Conservation (phyloP, 35 echinoderm and acorn worm genomes). For the Ptychodera flava region DNA sequence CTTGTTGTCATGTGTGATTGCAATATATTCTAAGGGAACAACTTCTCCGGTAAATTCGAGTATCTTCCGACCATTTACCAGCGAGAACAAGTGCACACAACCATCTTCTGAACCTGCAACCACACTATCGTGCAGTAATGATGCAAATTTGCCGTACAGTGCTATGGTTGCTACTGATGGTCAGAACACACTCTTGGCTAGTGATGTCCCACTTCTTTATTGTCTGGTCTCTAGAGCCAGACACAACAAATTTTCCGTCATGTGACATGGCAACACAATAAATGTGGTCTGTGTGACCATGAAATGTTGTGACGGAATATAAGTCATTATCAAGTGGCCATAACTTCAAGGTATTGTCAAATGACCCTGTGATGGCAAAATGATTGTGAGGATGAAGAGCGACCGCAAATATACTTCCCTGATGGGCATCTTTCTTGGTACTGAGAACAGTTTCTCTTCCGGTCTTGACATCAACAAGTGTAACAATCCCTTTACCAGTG, state of each 20-base stretch:
- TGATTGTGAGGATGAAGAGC: not conserved
- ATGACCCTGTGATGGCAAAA: not conserved
- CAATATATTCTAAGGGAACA: too few relatives aligned
- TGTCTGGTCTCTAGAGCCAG: not conserved
- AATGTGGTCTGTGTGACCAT: not conserved
- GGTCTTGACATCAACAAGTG: not conserved
- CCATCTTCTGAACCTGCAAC: not conserved
- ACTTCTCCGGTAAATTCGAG: too few relatives aligned
- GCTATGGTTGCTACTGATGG: not conserved
- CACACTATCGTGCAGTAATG: not conserved
- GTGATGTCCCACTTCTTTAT: not conserved
- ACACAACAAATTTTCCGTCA: not conserved
- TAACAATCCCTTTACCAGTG: not conserved
- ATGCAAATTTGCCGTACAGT: not conserved
- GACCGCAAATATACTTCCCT: not conserved
- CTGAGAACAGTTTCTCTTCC: not conserved
- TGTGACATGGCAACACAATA: not conserved
- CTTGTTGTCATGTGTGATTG: not conserved
- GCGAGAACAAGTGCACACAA: too few relatives aligned
- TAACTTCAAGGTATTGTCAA: not conserved
- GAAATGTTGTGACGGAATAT: not conserved
- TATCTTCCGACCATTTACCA: too few relatives aligned
- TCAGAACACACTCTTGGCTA: not conserved
- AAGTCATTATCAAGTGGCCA: not conserved
- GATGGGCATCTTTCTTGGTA: not conserved